Percentiles rank a stretch among this genome's conserved stretches.
Conservation (phyloP, 2,797 vertebrate genomes). For the Chrosomus eos region DNA sequence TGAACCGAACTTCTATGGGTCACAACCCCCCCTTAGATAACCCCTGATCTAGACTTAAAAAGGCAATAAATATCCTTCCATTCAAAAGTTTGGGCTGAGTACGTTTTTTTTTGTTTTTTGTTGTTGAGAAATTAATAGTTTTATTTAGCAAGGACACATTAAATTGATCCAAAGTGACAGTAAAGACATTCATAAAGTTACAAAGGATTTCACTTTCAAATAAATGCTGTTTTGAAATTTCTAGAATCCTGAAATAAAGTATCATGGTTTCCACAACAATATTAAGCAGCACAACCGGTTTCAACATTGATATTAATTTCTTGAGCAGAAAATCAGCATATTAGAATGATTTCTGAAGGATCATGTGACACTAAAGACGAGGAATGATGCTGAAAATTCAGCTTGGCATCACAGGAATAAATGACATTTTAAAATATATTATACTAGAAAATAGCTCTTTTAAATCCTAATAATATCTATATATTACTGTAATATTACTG, state of each 20-base stretch:
- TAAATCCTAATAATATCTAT: neutral
- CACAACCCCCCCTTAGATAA: neutral
- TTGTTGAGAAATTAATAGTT: fast-evolving
- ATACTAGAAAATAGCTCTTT: neutral
- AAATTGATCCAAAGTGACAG: neutral
- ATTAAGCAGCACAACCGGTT: neutral
- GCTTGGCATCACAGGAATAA: neutral
- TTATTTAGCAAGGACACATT: neutral
- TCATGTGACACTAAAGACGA: neutral
- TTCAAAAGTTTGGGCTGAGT: neutral
- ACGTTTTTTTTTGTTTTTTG: neutral
- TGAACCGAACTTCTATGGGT: neutral
- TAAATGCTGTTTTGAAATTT: neutral
- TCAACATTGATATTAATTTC: neutral
- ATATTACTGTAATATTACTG: neutral
- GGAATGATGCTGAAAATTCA: neutral
- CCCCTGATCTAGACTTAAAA: neutral
- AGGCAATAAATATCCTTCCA: neutral
- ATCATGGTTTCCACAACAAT: too few species aligned
- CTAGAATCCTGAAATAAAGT: neutral
- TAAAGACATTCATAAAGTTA: neutral
- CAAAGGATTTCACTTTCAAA: neutral
- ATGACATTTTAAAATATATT: neutral
- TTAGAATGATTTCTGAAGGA: neutral
- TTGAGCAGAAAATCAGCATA: neutral